Conservation (phyloP, 2,797 vertebrate species). For the Pipistrellus kuhlii region DNA sequence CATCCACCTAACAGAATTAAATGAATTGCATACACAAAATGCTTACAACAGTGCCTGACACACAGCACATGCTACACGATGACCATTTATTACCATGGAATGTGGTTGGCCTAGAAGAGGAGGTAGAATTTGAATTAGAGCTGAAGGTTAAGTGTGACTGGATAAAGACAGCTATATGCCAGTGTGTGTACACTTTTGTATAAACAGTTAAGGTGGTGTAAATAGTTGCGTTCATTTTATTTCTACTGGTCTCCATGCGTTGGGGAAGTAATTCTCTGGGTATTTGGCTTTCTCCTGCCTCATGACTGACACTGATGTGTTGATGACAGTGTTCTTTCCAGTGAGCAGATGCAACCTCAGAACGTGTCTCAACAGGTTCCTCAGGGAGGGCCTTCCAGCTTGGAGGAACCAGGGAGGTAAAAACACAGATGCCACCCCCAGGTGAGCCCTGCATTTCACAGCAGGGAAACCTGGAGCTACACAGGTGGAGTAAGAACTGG, state of each 20-base stretch:
- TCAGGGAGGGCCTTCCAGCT: neutral
- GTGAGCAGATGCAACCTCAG: neutral
- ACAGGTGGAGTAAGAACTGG: neutral
- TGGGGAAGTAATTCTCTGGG: neutral
- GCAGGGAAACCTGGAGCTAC: neutral
- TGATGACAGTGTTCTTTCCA: neutral
- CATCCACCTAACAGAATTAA: neutral
- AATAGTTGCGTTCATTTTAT: conserved; percentile 9
- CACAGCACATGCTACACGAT: neutral
- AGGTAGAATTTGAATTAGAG: neutral
- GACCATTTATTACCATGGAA: neutral
- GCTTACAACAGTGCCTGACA: neutral
- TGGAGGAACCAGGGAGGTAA: neutral
- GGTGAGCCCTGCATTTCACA: neutral
- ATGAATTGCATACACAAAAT: neutral
- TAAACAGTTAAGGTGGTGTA: neutral
- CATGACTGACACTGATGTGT: neutral
- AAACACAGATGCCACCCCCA: neutral
- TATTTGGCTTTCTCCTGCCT: neutral
- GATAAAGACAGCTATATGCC: neutral
- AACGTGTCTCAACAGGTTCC: neutral
- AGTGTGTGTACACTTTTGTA: neutral
- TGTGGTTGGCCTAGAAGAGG: neutral
- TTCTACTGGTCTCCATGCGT: neutral
- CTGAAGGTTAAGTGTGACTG: neutral